Evolutionary conservation across 2,113 vertebrate genomes (phyloP).

Genomic region (Gorsachius goisagi): DNA sequence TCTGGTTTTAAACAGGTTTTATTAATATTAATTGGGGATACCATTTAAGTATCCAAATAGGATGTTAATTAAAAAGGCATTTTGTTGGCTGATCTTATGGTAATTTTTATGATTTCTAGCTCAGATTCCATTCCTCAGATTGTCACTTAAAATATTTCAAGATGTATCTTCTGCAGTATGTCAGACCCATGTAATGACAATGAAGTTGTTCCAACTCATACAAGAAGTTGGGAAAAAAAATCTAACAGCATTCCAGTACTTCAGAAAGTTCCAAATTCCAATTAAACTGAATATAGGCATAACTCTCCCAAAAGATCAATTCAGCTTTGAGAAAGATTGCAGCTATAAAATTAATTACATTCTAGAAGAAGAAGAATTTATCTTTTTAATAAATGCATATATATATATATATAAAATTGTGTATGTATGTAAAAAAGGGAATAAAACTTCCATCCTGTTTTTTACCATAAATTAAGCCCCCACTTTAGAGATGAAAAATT

Average conservation of each 20-base stretch:
- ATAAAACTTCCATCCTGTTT: background rate
- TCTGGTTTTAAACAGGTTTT: conserved; percentile 33
- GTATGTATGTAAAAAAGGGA: background rate
- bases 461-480: background rate
- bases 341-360: background rate
- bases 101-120: conserved; percentile 29
- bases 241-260: background rate
- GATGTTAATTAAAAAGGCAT: conserved; percentile 13
- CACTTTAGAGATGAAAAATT: background rate
- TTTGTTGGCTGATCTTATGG: background rate
- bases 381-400: background rate
- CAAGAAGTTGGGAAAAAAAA: background rate
- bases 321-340: background rate
- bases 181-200: background rate
- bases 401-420: background rate
- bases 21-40: background rate
- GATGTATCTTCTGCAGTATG: conserved; percentile 12
- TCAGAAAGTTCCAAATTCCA: conserved; percentile 28
- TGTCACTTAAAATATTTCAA: conserved; percentile 42
- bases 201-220: conserved; percentile 9
- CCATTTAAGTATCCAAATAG: conserved; percentile 8
- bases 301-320: background rate
- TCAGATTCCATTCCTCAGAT: background rate
- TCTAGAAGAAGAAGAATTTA: background rate
- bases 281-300: background rate